A percentile compares a stretch with the other conserved stretches of the same genome.
phyloP scores from a whole-genome alignment of 2,113 vertebrate genomes.

The Dipodomys merriami region DNA sequence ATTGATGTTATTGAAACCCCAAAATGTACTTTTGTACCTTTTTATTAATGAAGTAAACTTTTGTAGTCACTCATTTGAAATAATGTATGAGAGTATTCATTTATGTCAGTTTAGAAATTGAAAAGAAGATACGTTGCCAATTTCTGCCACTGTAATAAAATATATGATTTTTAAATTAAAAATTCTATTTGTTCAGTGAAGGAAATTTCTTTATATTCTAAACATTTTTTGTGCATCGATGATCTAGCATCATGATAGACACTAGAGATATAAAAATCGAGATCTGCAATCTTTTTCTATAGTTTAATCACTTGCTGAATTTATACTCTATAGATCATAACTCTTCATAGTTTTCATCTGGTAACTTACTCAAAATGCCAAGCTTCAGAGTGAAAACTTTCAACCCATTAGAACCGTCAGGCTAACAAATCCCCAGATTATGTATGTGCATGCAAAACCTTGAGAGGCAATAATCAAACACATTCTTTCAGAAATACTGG shows the following conservation, averaged over 20 bases:
- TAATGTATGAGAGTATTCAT: not conserved
- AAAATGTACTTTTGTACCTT: not conserved
- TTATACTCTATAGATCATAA: not conserved
- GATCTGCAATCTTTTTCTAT: not conserved
- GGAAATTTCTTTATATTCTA: not conserved
- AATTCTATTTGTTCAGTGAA: not conserved
- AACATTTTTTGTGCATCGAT: not conserved
- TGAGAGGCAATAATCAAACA: not conserved
- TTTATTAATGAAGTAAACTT: not conserved
- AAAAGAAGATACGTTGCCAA: not conserved
- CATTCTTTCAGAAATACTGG: not conserved
- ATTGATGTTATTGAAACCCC: not conserved
- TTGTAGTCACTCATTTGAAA: not conserved
- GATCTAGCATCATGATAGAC: not conserved
- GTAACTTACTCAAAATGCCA: not conserved
- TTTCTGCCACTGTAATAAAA: not conserved
- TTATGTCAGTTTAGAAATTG: not conserved
- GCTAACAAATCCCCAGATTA: not conserved
- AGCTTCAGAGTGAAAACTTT: not conserved
- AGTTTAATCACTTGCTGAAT: not conserved
- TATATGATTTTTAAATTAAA: too few relatives aligned
- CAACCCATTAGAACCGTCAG: not conserved
- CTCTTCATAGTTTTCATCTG: not conserved
- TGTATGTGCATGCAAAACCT: not conserved
- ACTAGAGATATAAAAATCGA: not conserved